phyloP scores from a whole-genome alignment of 2,888 invertebrate genomes.

The Thera obeliscata region DNA sequence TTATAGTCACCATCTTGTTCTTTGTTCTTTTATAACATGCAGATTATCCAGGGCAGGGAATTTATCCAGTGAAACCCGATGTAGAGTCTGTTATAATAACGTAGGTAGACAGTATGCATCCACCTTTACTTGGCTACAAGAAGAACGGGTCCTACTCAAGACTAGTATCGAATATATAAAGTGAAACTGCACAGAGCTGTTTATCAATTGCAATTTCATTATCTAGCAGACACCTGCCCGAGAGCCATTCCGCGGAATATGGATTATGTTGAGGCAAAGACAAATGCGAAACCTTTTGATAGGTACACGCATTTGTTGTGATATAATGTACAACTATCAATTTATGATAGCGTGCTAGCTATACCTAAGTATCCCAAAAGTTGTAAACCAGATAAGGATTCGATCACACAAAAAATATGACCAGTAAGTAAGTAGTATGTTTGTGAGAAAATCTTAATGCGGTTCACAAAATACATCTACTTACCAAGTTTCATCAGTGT shows the following conservation, averaged over 20 bases:
- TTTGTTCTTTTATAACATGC: no score
- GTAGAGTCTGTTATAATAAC: neutral
- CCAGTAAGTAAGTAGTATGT: no score
- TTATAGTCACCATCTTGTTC: no score
- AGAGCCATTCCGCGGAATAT: constrained; percentile 40
- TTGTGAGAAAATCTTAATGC: no score
- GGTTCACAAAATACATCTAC: no score
- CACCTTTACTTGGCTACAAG: constrained; percentile 49
- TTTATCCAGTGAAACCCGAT: neutral
- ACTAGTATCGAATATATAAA: constrained; percentile 66
- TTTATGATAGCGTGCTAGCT: neutral
- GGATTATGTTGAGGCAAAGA: constrained; percentile 37
- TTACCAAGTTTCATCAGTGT: no score
- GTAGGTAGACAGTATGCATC: constrained; percentile 6
- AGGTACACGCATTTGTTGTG: constrained; percentile 12
- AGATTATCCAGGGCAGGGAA: no score
- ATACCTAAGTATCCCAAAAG: neutral
- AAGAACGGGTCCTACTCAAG: constrained; percentile 65
- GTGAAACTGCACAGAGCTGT: constrained; percentile 71
- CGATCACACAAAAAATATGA: no score
- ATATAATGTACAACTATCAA: constrained; percentile 4
- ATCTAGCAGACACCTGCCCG: constrained; percentile 64
- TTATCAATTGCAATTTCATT: constrained; percentile 79
- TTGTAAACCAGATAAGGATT: no score
- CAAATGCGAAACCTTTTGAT: constrained; percentile 34